Evolutionary conservation across 64 coral and sea anemone species (phyloP).

Genomic region (Dendrophyllia cribrosa): DNA sequence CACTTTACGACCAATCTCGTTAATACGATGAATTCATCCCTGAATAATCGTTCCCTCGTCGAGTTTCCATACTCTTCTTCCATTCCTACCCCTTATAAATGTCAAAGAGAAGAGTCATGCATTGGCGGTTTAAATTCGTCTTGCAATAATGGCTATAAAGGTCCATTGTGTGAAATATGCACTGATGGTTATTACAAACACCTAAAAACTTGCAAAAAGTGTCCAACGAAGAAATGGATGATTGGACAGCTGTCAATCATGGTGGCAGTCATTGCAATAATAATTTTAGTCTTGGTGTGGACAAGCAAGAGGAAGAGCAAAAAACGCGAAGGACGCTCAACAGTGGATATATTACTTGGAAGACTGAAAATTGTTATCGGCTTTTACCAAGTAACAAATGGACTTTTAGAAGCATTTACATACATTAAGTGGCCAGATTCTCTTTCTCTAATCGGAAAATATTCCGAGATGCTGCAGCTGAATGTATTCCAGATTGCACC

Average conservation of each 20-base stretch:
- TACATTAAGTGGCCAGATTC: conserved; percentile 41
- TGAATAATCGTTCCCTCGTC: not conserved
- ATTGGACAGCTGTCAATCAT: conserved; percentile 10
- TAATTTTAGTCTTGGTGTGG: not conserved
- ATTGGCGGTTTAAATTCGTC: not conserved
- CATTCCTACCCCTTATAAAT: not conserved
- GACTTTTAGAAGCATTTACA: conserved; percentile 31
- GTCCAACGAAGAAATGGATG: conserved; percentile 26
- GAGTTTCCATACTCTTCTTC: not conserved
- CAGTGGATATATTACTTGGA: not conserved
- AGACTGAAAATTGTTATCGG: not conserved
- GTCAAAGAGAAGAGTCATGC: not conserved
- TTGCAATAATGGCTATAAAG: not conserved
- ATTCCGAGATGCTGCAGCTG: conserved; percentile 38
- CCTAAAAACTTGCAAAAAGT: not conserved
- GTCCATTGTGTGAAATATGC: conserved; percentile 16
- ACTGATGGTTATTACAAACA: not conserved
- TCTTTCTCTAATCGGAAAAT: not conserved
- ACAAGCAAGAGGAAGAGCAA: not conserved
- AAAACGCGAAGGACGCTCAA: not conserved
- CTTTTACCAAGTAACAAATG: not conserved
- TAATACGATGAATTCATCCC: not conserved
- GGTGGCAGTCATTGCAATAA: not conserved
- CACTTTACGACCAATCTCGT: not conserved
- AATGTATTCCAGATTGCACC: conserved; percentile 50